Evolutionary conservation across 2,113 vertebrate genomes (phyloP).

Genomic region (Prunella fulvescens): DNA sequence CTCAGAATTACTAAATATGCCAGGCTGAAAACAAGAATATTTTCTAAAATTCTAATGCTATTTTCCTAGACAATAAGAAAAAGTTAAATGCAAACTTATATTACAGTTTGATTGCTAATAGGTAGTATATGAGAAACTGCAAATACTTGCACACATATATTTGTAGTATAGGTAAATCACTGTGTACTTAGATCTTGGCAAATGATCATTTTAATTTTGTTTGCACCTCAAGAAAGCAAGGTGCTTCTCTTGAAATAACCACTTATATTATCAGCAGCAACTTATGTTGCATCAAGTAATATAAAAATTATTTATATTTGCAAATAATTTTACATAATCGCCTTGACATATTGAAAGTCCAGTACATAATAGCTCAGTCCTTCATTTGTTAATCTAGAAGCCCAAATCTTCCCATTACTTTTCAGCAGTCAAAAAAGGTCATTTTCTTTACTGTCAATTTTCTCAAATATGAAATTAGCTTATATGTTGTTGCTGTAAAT

Average conservation of each 20-base stretch:
- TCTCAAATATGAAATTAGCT: background rate
- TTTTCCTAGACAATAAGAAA: background rate
- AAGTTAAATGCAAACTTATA: background rate
- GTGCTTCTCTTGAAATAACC: background rate
- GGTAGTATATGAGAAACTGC: background rate
- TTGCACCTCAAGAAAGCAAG: background rate
- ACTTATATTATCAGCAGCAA: background rate
- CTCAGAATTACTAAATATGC: background rate
- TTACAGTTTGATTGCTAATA: too few species aligned
- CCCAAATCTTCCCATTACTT: background rate
- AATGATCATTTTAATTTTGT: background rate
- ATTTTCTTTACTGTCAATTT: background rate
- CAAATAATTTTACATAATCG: background rate
- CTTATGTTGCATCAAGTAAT: background rate
- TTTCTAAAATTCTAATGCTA: background rate
- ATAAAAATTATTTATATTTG: background rate
- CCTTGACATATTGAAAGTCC: background rate
- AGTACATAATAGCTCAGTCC: background rate
- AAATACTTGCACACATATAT: background rate
- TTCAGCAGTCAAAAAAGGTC: background rate
- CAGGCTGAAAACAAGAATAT: background rate
- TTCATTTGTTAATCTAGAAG: background rate
- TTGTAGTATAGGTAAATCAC: background rate
- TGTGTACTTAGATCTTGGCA: background rate
- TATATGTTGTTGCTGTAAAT: background rate